Conservation (phyloP, 92 coral and sea anemone genomes). For the Heliopora coerulea region DNA sequence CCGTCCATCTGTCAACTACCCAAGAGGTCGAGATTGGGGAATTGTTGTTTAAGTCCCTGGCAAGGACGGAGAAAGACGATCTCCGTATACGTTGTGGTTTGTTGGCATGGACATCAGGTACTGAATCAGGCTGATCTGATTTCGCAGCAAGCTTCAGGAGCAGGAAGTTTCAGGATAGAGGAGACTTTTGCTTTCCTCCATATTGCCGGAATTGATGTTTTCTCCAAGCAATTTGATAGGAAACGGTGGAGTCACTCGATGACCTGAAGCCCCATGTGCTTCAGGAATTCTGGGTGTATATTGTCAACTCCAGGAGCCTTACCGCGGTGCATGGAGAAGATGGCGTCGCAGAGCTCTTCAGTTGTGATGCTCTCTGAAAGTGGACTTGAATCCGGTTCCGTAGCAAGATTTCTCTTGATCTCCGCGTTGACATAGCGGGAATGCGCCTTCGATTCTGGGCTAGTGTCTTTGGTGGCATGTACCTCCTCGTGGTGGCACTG, state of each 20-base stretch:
- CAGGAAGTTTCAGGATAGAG: constrained; percentile 34
- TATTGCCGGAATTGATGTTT: constrained; percentile 20
- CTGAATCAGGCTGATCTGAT: constrained; percentile 7
- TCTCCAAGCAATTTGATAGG: constrained; percentile 25
- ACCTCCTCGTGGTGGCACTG: too few relatives aligned
- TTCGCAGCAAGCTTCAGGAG: too few relatives aligned
- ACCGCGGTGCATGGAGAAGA: constrained; percentile 12
- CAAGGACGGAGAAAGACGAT: not conserved
- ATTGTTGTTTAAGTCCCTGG: not conserved
- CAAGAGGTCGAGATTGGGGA: not conserved
- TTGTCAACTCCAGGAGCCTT: constrained; percentile 41
- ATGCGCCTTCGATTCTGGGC: too few relatives aligned
- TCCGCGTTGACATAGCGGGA: too few relatives aligned
- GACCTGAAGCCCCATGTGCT: not conserved
- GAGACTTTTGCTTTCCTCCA: constrained; percentile 28
- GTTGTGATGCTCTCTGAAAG: too few relatives aligned
- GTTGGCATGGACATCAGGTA: not conserved
- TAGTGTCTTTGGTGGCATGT: too few relatives aligned
- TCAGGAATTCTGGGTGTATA: constrained; percentile 12
- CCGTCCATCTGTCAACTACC: not conserved
- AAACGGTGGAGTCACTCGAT: constrained; percentile 26
- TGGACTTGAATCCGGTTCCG: too few relatives aligned
- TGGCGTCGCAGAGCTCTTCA: constrained; percentile 27
- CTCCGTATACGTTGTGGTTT: not conserved
- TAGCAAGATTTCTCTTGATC: too few relatives aligned